Evolutionary conservation across 2,113 vertebrate genomes (phyloP).

Genomic region (Onychostruthus taczanowskii): DNA sequence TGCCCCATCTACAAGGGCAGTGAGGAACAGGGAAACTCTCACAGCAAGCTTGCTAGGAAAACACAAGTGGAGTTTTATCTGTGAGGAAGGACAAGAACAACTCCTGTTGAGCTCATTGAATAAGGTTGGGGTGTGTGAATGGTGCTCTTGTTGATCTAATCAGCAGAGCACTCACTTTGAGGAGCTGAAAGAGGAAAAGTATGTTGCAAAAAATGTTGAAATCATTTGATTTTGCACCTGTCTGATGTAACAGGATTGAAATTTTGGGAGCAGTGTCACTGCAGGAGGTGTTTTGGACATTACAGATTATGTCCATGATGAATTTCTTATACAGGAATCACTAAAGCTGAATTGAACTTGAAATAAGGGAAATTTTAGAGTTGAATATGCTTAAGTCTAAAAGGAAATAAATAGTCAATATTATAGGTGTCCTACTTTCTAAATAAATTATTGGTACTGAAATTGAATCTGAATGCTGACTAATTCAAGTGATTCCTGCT

Average conservation of each 20-base stretch:
- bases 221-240: neutral
- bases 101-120: neutral
- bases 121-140: neutral
- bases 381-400: neutral
- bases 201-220: neutral
- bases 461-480: neutral
- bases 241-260: neutral
- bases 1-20: no score
- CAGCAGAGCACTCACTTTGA: neutral
- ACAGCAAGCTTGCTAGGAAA: neutral
- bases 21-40: neutral
- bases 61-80: neutral
- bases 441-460: neutral
- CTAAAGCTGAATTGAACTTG: neutral
- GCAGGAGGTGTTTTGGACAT: neutral
- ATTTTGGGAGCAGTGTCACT: neutral
- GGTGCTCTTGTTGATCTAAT: neutral
- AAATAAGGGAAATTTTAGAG: neutral
- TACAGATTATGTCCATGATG: neutral
- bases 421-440: neutral
- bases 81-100: neutral
- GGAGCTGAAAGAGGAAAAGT: neutral
- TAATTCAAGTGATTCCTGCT: neutral
- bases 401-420: neutral
- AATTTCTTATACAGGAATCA: neutral